These are phyloP conservation scores for Brachionus rubens DNA, from an alignment of 1,140 invertebrate species.

Conservation along the genomic window DNA sequence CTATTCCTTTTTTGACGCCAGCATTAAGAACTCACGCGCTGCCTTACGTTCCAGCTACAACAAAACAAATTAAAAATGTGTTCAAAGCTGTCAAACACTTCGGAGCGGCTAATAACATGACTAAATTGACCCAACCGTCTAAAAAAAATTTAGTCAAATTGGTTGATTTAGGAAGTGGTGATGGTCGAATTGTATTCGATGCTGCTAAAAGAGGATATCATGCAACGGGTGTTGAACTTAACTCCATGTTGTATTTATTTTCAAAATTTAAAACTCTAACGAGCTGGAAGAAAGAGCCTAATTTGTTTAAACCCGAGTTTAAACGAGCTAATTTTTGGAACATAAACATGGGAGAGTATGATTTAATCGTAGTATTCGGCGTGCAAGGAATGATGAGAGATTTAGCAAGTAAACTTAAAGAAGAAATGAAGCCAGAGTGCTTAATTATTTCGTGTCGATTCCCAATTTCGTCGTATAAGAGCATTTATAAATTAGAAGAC, in stretches of 20 bases:
- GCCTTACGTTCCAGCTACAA: constrained; percentile 44
- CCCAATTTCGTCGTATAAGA: constrained; percentile 20
- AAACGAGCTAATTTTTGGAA: constrained; percentile 47
- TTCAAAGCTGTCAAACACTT: constrained; percentile 7
- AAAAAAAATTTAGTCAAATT: background rate
- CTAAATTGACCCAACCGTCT: background rate
- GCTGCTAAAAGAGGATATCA: constrained; percentile 31
- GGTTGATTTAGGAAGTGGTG: constrained; percentile 46
- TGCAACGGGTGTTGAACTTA: constrained; percentile 40
- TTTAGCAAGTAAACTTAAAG: constrained; percentile 37
- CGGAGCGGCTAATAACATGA: background rate
- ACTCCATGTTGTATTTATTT: constrained; percentile 8
- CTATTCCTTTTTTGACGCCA: constrained; percentile 46
- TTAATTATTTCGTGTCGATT: constrained; percentile 41
- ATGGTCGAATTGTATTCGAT: constrained; percentile 45
- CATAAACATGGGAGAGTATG: constrained; percentile 28
- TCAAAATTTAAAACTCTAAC: constrained; percentile 28
- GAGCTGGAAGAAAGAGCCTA: background rate
- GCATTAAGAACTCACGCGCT: constrained; percentile 35
- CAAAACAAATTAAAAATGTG: constrained; percentile 35
- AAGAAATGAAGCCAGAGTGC: constrained; percentile 38
- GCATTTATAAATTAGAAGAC: background rate
- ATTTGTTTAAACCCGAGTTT: background rate
- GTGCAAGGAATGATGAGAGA: constrained; percentile 45
- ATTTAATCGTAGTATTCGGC: constrained; percentile 46